Evolutionary conservation across 2,888 invertebrate species (phyloP), one percentile per base, ranked within the genome.

Genomic region (Germaria angustata): DNA sequence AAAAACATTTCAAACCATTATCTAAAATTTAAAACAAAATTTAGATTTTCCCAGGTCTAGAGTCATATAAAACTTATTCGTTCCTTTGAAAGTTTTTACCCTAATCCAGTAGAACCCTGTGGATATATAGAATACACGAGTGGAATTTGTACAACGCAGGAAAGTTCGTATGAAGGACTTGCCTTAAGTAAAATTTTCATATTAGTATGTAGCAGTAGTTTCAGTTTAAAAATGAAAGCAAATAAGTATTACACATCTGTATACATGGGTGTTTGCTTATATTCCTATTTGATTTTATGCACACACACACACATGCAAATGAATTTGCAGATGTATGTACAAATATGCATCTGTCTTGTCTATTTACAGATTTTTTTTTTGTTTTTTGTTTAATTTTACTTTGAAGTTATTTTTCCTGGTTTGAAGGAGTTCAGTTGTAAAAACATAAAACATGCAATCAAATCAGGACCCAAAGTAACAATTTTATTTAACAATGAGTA

Each of bases 381-480:
- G 3, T 28, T 28, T 28, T 28, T 28, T 28, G 28, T 28, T 28
- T 22, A 22, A 11, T 22, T 22, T 22, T 44, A 17, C 44, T 44
- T 2, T 44, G 8, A 17, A 46, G 17, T 44, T 44, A 17, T 44
- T 44, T 44, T 28, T 46, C 59, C 13, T 44, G 36, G 13, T 55
- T 46, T 41, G 22, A 51, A 44, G 46, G 55, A 80, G 65, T 71
- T 71, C 57, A 71, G 11, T 24, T 28, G 22, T 13, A 61, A 46
- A 7, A 20, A 20, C 55, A 36, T 51, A 53, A 65, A 69, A 57
- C 44, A 51, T 76, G 61, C 77, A 77, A 81, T 81, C 72, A 81
- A 77, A 73, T 77, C 72, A 77, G 55, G 72, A 72, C 72, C 57
- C 65, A n/a, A 32, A 68, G 57, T 65, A 57, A 72, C 32, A 66